Conservation (phyloP, 2,113 vertebrate genomes). For the Gasterosteus aculeatus region DNA sequence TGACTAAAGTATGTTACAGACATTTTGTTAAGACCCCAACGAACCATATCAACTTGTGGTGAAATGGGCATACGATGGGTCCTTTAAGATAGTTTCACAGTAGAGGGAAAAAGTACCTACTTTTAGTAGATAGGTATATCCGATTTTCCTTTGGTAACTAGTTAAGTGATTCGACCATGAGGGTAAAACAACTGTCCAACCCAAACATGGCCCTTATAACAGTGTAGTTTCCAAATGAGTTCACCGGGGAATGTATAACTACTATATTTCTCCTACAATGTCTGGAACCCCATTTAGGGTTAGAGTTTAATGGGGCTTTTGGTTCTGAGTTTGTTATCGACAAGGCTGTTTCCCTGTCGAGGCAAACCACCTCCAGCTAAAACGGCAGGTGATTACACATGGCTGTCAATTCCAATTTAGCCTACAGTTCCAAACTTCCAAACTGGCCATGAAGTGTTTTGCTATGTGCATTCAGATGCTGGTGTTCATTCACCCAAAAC, state of each 20-base stretch:
- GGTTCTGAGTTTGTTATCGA: constrained; percentile 70
- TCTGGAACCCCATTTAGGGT: constrained; percentile 73
- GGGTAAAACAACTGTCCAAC: not conserved
- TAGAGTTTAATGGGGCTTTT: constrained; percentile 77
- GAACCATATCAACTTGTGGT: no score
- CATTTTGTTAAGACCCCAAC: no score
- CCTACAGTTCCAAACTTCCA: constrained; percentile 71
- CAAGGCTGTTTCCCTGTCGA: constrained; percentile 65
- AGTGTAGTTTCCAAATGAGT: constrained; percentile 44
- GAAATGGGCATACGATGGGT: no score
- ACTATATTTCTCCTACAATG: constrained; percentile 64
- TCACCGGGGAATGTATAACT: constrained; percentile 47
- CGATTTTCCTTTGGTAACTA: constrained; percentile 13
- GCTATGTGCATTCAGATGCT: constrained; percentile 62
- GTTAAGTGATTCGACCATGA: not conserved
- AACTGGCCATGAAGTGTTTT: constrained; percentile 76
- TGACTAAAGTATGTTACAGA: no score
- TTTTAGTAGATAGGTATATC: not conserved
- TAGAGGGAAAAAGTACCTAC: not conserved
- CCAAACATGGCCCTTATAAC: constrained; percentile 13
- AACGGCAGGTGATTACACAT: constrained; percentile 80
- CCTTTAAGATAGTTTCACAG: not conserved
- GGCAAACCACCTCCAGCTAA: constrained; percentile 69
- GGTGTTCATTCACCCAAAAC: constrained; percentile 77
- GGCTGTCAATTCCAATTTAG: constrained; percentile 81